phyloP scores from a whole-genome alignment of 2,113 vertebrate genomes.

The Phodopus roborovskii region DNA sequence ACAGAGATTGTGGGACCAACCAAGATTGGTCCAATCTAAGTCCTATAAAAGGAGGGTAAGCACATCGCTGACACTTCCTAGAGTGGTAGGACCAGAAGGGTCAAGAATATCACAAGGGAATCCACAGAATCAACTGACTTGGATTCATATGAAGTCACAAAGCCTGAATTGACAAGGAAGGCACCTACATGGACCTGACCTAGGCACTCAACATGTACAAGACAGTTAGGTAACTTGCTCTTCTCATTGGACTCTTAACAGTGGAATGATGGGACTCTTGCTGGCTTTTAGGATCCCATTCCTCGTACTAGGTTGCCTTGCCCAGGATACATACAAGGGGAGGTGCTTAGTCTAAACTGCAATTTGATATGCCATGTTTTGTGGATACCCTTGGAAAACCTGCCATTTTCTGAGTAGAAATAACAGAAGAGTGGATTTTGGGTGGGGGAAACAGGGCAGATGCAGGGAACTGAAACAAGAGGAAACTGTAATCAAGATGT shows the following conservation, averaged over 20 bases:
- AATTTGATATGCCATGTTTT: neutral
- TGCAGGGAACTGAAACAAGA: too few relatives aligned
- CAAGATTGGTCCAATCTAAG: neutral
- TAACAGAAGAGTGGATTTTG: neutral
- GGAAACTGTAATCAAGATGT: too few relatives aligned
- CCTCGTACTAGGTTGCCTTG: neutral
- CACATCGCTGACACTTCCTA: too few relatives aligned
- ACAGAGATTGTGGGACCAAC: neutral
- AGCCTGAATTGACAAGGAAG: neutral
- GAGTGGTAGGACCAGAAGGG: neutral
- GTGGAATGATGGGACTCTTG: neutral
- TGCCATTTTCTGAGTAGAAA: neutral
- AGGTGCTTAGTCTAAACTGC: neutral
- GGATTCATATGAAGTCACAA: neutral
- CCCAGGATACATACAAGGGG: too few relatives aligned
- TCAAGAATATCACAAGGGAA: too few relatives aligned
- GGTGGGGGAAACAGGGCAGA: rapidly evolving
- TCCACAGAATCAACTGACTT: neutral
- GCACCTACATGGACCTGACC: neutral
- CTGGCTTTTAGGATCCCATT: neutral
- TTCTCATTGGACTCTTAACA: neutral
- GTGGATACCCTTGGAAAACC: neutral
- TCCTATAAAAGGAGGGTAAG: neutral
- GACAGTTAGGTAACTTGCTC: neutral
- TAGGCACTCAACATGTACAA: neutral